Evolutionary conservation across 30 jellyfish, hydroid and myxozoan species (phyloP), one percentile per base, ranked within the genome.

Genomic region (Hydra vulgaris): DNA sequence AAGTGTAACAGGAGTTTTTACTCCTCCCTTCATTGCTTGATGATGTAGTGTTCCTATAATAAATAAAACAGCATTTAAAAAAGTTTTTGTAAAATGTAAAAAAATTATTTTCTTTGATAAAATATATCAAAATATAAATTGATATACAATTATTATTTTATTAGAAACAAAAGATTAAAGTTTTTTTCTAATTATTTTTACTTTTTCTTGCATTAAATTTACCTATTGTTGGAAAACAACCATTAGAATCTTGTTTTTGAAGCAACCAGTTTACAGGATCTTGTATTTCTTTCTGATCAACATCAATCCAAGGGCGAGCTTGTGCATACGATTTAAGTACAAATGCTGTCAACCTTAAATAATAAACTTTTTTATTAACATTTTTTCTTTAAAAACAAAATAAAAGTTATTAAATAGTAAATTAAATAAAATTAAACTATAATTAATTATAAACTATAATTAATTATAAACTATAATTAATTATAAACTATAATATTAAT

Each of bases 21-120:
- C 94, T 23, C 96, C 96, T n/a, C 96, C 96, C 70, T 88, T 88
- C 95, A 88, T 84, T 0, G 89, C 76, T 52, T 88, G 82, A 54
- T 88, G 26, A 68, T 83, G 94, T 16, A 88, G 74, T 81, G 80
- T 40, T 12, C 61, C 61, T 40, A 40, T 12, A 40, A 40, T 3
- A 40, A n/a, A n/a, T n/a, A n/a, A n/a, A n/a, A n/a, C n/a, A n/a
- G n/a, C n/a, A n/a, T n/a, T n/a, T n/a, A n/a, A n/a, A n/a, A n/a
- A n/a, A n/a, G n/a, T n/a, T n/a, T n/a, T n/a, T n/a, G n/a, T n/a
- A n/a, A n/a, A n/a, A n/a, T n/a, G n/a, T n/a, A n/a, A n/a, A n/a
- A n/a, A n/a, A n/a, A n/a, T n/a, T n/a, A n/a, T n/a, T n/a, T n/a
- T n/a, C n/a, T n/a, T n/a, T n/a, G n/a, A n/a, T n/a, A n/a, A n/a